Evolutionary conservation across 2,113 vertebrate genomes (phyloP).

Genomic region (Ctenomys sociabilis): DNA sequence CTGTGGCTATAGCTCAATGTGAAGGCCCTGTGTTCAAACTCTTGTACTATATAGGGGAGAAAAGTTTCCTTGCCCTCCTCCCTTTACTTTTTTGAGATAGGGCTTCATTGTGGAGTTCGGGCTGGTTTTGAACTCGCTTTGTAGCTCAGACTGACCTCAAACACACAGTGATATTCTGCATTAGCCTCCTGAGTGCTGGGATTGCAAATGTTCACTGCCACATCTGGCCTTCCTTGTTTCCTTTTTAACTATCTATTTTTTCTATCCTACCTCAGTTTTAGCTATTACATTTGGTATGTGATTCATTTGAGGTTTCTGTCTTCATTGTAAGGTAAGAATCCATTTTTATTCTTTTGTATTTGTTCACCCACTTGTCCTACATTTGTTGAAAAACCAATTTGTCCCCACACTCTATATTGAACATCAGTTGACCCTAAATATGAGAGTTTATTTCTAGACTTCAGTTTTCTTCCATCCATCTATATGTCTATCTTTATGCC

Average conservation of each 20-base stretch:
- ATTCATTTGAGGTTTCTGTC: conserved; percentile 1
- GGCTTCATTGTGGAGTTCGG: background rate
- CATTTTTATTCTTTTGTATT: background rate
- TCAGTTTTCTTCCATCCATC: background rate
- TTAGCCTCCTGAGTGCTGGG: background rate
- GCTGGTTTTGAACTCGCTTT: background rate
- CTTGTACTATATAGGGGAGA: background rate
- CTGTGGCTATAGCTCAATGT: background rate
- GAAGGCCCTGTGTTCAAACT: background rate
- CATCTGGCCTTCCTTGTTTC: background rate
- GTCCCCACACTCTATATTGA: background rate
- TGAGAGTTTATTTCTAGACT: background rate
- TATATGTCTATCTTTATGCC: background rate
- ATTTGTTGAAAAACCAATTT: background rate
- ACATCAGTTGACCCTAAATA: background rate
- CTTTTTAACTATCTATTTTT: background rate
- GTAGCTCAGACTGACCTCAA: background rate
- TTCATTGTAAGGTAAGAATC: background rate
- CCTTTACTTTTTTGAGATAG: background rate
- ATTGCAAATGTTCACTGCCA: background rate
- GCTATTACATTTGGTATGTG: background rate
- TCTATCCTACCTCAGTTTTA: background rate
- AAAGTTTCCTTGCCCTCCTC: background rate
- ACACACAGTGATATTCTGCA: background rate
- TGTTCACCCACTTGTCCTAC: background rate